These are phyloP conservation scores for Metopolophium dirhodum DNA, from an alignment of 1,140 invertebrate species.

Conservation along the genomic window DNA sequence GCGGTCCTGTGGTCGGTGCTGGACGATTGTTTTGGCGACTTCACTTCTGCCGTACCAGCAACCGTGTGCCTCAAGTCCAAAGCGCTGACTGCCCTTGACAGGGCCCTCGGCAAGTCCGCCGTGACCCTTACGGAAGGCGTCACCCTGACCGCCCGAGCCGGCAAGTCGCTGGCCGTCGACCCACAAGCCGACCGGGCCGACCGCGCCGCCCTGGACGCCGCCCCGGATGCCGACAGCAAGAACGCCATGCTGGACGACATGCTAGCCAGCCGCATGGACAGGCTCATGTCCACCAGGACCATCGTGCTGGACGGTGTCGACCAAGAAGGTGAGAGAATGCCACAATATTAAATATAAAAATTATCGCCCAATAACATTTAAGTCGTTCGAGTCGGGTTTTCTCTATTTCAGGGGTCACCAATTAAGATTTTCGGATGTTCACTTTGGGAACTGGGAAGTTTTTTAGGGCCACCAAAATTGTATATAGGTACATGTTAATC, in stretches of 20 bases:
- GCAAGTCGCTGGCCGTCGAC: slow-evolving; percentile 14
- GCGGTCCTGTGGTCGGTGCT: slow-evolving; percentile 33
- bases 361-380: too few species aligned
- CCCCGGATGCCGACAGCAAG: background rate
- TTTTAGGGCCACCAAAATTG: too few species aligned
- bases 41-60: background rate
- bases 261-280: slow-evolving; percentile 22
- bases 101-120: slow-evolving; percentile 39
- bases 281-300: slow-evolving; percentile 27
- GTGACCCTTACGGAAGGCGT: background rate
- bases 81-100: slow-evolving; percentile 32
- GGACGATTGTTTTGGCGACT: slow-evolving; percentile 35
- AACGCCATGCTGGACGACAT: slow-evolving; percentile 41
- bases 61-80: slow-evolving; percentile 44
- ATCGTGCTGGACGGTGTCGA: slow-evolving; percentile 30
- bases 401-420: too few species aligned
- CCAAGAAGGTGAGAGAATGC: slow-evolving; percentile 28
- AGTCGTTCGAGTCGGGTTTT: too few species aligned
- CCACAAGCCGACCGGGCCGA: background rate
- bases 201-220: background rate
- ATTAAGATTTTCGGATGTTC: too few species aligned
- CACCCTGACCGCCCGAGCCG: background rate
- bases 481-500: too few species aligned
- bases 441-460: too few species aligned
- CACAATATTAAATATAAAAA: background rate